A percentile compares a stretch with the other conserved stretches of the same genome.
Conservation (phyloP, 2,888 invertebrate species). For the Lasioglossum zephyrum region DNA sequence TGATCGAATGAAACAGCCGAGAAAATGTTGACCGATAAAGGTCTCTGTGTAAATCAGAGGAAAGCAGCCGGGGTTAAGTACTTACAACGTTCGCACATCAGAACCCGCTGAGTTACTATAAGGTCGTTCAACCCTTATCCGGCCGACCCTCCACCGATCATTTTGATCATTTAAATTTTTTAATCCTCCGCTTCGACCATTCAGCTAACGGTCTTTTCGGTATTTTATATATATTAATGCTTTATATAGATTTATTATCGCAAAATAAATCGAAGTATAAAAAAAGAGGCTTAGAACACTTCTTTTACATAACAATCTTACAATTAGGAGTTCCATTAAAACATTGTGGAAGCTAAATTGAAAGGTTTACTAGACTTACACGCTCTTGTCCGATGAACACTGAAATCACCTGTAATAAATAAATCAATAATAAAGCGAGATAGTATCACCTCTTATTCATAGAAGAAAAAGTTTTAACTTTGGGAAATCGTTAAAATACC, state of each 20-base stretch:
- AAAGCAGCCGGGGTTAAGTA: constrained; percentile 75
- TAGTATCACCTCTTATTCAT: background rate
- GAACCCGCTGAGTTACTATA: constrained; percentile 76
- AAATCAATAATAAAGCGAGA: background rate
- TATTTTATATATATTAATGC: background rate
- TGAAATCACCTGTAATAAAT: background rate
- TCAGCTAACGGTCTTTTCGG: background rate
- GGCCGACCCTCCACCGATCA: background rate
- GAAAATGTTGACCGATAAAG: constrained; percentile 48
- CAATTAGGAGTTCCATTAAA: background rate
- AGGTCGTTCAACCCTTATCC: constrained; percentile 65
- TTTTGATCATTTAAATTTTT: constrained; percentile 50
- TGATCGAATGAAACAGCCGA: constrained; percentile 57
- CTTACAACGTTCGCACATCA: constrained; percentile 79
- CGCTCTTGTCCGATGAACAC: background rate
- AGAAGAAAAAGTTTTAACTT: background rate
- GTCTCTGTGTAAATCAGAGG: constrained; percentile 71
- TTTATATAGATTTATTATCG: background rate
- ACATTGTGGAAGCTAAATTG: background rate
- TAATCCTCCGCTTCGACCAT: background rate
- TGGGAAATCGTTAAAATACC: too few relatives aligned
- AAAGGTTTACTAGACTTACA: background rate
- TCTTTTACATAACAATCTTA: background rate
- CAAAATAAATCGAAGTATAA: too few relatives aligned
- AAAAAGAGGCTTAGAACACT: background rate